phyloP scores from a whole-genome alignment of 1,140 invertebrate genomes.

The Lamellibrachia luymesi region DNA sequence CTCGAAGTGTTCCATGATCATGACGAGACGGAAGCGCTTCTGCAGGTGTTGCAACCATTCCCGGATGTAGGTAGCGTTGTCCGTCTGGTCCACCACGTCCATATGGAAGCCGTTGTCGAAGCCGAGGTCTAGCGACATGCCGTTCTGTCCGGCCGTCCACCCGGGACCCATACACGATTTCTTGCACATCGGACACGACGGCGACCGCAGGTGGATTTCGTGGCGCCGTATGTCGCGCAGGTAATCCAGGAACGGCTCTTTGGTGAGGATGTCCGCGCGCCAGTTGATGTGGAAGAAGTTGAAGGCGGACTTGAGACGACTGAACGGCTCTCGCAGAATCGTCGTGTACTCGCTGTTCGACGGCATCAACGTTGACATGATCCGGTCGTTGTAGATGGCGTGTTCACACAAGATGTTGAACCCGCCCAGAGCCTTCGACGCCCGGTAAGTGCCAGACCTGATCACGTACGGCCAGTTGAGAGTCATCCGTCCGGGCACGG shows the following conservation, averaged over 20 bases:
- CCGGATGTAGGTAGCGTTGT: constrained; percentile 29
- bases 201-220: not conserved
- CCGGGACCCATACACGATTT: not conserved
- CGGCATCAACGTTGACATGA: constrained; percentile 25
- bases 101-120: not conserved
- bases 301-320: constrained; percentile 30
- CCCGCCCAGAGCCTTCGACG: not conserved
- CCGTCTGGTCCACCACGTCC: constrained; percentile 23
- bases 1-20: constrained; percentile 47
- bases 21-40: constrained; percentile 39
- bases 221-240: not conserved
- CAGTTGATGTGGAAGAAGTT: constrained; percentile 19
- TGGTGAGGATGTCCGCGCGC: not conserved
- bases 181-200: not conserved
- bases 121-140: constrained; percentile 4
- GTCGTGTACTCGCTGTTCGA: constrained; percentile 25
- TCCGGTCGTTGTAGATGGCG: constrained; percentile 18
- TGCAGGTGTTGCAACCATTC: constrained; percentile 36
- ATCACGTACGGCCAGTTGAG: constrained; percentile 44
- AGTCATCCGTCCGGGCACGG: constrained; percentile 31
- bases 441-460: constrained; percentile 27
- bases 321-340: constrained; percentile 31
- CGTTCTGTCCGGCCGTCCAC: not conserved
- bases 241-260: not conserved
- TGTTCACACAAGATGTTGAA: constrained; percentile 30